Evolutionary conservation across 2,888 invertebrate genomes (phyloP), one percentile per base, ranked within the genome.

Genomic region (Ctenicera cuprea): DNA sequence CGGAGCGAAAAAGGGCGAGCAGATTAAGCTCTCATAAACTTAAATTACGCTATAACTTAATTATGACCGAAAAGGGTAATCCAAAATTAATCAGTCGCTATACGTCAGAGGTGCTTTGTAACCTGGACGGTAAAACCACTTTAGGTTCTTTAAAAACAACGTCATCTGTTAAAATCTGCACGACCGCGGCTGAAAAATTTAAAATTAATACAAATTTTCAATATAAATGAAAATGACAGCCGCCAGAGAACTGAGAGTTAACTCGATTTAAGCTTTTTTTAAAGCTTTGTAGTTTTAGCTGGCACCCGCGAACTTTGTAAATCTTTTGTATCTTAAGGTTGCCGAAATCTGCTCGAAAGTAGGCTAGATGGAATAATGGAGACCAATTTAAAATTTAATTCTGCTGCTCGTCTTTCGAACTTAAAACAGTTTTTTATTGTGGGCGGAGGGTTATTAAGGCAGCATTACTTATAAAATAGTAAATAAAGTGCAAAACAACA

Each of bases 311-410:
- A 52, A 52, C 52, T 52, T 52, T 26, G 54, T 30, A 54, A 54
- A 54, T 54, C 54, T 54, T 22, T 12, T 33, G 54, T 54, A 33
- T 33, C 33, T 30, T 54, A 54, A 52, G 30, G 54, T 54, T 54
- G 30, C 54, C 54, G 30, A 54, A 54, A 54, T 54, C 54, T 54
- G 33, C 30, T 16, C 4, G 54, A 33, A 54, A 54, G 54, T 54
- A 54, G 54, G 54, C 26, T 54, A 33, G 54, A 54, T 54, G 54
- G 50, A 50, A 26, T 50, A 50, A 50, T 11, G 26, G 54, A 9
- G 22, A 26, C 54, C 54, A 54, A 54, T 54, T 54, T 54, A 54
- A 54, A 54, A 54, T 54, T 54, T 54, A 54, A 54, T 54, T 54
- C 54, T 14, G 54, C 7, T 33, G 54, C 30, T 54, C 30, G 30